phyloP scores from a whole-genome alignment of 2,113 vertebrate species.

The Phyllostomus discolor region DNA sequence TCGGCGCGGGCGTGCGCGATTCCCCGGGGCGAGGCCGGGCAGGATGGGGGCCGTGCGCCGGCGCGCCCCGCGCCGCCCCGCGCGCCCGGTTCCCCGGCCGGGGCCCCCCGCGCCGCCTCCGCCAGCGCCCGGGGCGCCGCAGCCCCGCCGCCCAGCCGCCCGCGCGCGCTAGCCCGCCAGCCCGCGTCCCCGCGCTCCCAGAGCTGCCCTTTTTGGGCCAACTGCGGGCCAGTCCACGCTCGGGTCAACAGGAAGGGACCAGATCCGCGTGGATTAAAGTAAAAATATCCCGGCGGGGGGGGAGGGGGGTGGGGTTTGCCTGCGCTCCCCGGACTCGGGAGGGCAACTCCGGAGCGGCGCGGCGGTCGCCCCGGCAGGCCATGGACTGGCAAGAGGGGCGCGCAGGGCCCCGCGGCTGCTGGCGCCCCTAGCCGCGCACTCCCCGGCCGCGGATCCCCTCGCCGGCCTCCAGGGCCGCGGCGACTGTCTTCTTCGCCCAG shows the following conservation, averaged over 20 bases:
- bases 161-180: background rate
- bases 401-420: background rate
- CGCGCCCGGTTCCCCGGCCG: background rate
- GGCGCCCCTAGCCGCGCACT: background rate
- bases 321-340: background rate
- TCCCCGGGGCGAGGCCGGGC: background rate
- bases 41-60: constrained; percentile 48
- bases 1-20: background rate
- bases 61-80: background rate
- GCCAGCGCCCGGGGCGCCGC: constrained; percentile 20
- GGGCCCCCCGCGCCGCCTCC: background rate
- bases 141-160: background rate
- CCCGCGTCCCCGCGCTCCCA: background rate
- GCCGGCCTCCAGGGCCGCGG: background rate
- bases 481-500: background rate
- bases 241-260: background rate
- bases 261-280: background rate
- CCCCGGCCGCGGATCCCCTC: background rate
- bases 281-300: constrained; percentile 5
- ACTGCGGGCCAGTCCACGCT: background rate
- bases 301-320: constrained; percentile 32
- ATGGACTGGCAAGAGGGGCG: background rate
- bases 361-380: background rate
- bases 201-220: background rate
- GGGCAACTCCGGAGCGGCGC: background rate